Evolutionary conservation across 2,797 vertebrate genomes (phyloP), one percentile per base, ranked within the genome.

Genomic region (Chrosomus eos): DNA sequence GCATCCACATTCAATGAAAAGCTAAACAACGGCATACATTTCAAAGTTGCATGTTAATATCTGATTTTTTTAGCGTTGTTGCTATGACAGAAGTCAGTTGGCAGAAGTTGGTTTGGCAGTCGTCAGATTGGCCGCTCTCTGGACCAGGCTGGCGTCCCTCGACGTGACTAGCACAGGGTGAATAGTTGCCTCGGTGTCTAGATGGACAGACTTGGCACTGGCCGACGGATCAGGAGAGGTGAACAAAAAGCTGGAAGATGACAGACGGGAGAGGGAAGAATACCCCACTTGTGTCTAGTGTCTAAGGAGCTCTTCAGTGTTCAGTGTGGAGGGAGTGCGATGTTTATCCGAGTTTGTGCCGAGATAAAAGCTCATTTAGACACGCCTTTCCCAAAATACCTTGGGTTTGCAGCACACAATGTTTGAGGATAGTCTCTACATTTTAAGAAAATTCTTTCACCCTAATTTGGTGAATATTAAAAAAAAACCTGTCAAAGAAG

Each of bases 251-350:
- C 74, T 82, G 71, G 75, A 83, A 62, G 79, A 88, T 68, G 79
- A 88, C 67, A 72, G 88, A 86, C n/a, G 31, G 82, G 53, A 82
- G 28, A 43, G 77, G 43, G 75, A 87, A 86, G 80, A 90, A 91
- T 88, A 83, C 85, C 67, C 80, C 77, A 78, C 62, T 78, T 93
- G 91, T 92, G 89, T 90, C 72, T 88, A 77, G 68, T 83, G 70
- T 75, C 85, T 90, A 48, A 87, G 79, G 71, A 60, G 77, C 88
- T 89, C 83, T 85, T 85, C 51, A 68, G 82, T 40, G 74, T 58
- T 77, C 73, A 2, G 45, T 80, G 43, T 80, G 87, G n/a, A n/a
- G n/a, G 68, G 55, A 53, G 33, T 58, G 58, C 77, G 84, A 55
- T 80, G 86, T 88, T 66, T 80, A 82, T 84, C 73, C 83, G 73